Percentiles rank a stretch among this genome's conserved stretches.
These are phyloP conservation scores for Panopea generosa DNA, from an alignment of 2,888 invertebrate species.

Conservation along the genomic window DNA sequence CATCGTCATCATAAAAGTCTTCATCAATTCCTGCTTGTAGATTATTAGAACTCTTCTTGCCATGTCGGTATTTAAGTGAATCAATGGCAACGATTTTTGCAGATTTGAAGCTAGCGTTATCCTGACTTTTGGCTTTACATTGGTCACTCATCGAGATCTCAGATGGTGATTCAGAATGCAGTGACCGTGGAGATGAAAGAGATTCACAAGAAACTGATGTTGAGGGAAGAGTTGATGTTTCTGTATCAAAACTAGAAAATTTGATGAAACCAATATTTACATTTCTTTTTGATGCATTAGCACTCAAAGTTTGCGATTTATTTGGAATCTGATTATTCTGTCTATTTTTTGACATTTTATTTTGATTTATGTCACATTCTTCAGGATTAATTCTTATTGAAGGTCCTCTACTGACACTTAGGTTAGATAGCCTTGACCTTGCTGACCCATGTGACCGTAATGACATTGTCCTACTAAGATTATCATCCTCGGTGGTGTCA, in stretches of 20 bases:
- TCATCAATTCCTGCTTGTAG: slow-evolving; percentile 10
- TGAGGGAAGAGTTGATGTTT: slow-evolving; percentile 44
- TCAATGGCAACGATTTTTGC: slow-evolving; percentile 53
- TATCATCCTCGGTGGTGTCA: slow-evolving; percentile 34
- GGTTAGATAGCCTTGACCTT: slow-evolving; percentile 40
- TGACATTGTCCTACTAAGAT: slow-evolving; percentile 33
- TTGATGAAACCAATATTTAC: slow-evolving; percentile 37
- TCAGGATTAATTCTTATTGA: slow-evolving; percentile 51
- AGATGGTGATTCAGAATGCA: slow-evolving; percentile 46
- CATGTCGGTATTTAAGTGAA: slow-evolving; percentile 24
- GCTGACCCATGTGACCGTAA: slow-evolving; percentile 48
- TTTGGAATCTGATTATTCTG: too few relatives aligned
- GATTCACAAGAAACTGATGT: slow-evolving; percentile 57
- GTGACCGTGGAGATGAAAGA: slow-evolving; percentile 40
- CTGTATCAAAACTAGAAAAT: slow-evolving; percentile 57
- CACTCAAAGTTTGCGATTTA: too few relatives aligned
- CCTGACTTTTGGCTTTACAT: slow-evolving; percentile 10
- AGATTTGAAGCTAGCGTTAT: slow-evolving; percentile 36
- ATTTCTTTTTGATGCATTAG: background rate
- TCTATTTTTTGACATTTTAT: slow-evolving; percentile 8
- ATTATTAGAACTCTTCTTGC: slow-evolving; percentile 12
- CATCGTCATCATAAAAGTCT: slow-evolving; percentile 33
- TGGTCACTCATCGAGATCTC: slow-evolving; percentile 24
- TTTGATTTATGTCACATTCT: slow-evolving; percentile 12
- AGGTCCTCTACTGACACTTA: slow-evolving; percentile 48